Evolutionary conservation across 2,113 vertebrate genomes (phyloP), one percentile per base, ranked within the genome.

Genomic region (Pelusios castaneus): DNA sequence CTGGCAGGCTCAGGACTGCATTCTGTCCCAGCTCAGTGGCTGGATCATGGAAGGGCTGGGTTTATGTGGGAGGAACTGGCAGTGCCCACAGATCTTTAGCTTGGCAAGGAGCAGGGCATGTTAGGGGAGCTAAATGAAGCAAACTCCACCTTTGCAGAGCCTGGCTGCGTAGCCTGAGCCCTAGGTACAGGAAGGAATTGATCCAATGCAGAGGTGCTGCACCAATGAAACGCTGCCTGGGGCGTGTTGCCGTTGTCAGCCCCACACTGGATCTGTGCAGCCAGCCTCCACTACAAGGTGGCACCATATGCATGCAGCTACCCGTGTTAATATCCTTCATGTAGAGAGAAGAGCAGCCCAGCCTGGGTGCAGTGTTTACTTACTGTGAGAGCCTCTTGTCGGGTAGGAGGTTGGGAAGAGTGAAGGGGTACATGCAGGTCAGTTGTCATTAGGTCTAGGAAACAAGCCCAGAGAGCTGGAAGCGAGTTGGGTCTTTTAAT

Each of bases 1-100:
- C 95, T 91, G 52, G 97, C 96, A 97, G 98, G 98, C 52, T 93
- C 91, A 24, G 86, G 97, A 97, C 93, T 98, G 98, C 96, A 97
- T 97, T 94, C 97, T 93, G 97, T 52, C 95, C 91, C 92, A 97
- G 97, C 98, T 97, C 97, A 95, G 92, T 34, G 97, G 97, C 96
- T 97, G 98, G 97, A 90, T 80, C 90, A 82, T 4, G 45, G 94
- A 86, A 90, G 95, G 49, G 45, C 89, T 63, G 34, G 83, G 94
- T 87, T 97, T 87, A 76, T 90, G 95, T 95, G 94, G 96, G 97
- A 97, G n/a, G n/a, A n/a, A 95, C 93, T 93, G 96, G 97, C 94
- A 94, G 47, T 63, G 79, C 94, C 89, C 83, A 76, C 84, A 47
- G 77, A 80, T 95, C 94, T 97, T 97, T 82, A 93, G 96, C 97